Percentiles rank a stretch among this genome's conserved stretches.
Conservation (phyloP, 2,888 invertebrate species). For the Brenthis ino region DNA sequence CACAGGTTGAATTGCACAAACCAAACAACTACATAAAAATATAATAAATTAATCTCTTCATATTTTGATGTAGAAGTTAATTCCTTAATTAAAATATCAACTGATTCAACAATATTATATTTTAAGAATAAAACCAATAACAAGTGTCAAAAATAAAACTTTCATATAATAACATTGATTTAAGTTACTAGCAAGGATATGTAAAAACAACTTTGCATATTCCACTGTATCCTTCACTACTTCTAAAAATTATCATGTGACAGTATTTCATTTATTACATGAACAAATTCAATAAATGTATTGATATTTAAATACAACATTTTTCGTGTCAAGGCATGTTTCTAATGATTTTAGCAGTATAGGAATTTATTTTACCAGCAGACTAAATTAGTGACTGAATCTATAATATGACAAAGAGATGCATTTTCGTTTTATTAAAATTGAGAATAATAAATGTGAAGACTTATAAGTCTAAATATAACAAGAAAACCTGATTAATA, state of each 20-base stretch:
- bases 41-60: constrained; percentile 80
- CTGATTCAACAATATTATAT: constrained; percentile 68
- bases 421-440: constrained; percentile 53
- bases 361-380: constrained; percentile 46
- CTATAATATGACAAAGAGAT: constrained; percentile 58
- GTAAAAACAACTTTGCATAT: constrained; percentile 21
- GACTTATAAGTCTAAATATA: constrained; percentile 52
- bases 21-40: constrained; percentile 72
- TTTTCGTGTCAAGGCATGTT: not conserved
- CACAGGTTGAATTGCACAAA: constrained; percentile 75
- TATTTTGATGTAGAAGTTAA: constrained; percentile 60
- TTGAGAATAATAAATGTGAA: constrained; percentile 57
- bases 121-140: constrained; percentile 69
- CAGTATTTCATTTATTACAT: constrained; percentile 1
- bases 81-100: constrained; percentile 77
- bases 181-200: constrained; percentile 33
- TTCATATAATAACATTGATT: constrained; percentile 61
- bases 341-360: constrained; percentile 6
- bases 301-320: not conserved
- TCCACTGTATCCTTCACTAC: constrained; percentile 8
- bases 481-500: constrained; percentile 50
- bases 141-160: constrained; percentile 71
- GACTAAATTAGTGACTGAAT: constrained; percentile 54
- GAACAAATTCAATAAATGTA: too few species aligned
- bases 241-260: constrained; percentile 7